A percentile compares a stretch with the other conserved stretches of the same genome.
phyloP scores from a whole-genome alignment of 2,113 vertebrate species.

The Orycteropus afer region DNA sequence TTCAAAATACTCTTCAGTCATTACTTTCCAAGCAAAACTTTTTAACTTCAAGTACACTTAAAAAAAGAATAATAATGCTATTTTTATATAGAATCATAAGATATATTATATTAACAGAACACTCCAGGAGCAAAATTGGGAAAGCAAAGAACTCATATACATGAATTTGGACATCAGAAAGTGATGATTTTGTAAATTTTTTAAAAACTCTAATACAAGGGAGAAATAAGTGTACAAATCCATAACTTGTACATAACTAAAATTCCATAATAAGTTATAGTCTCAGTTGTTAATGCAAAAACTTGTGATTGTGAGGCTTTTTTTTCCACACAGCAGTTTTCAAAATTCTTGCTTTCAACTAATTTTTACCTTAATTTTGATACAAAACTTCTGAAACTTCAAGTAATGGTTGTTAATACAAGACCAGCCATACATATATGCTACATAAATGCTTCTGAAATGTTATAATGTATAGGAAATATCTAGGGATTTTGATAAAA shows the following conservation, averaged over 20 bases:
- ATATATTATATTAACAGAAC: background rate
- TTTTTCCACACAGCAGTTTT: background rate
- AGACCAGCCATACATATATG: background rate
- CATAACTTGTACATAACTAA: background rate
- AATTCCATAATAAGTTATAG: background rate
- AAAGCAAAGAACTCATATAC: background rate
- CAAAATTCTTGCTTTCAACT: background rate
- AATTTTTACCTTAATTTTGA: background rate
- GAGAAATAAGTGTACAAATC: background rate
- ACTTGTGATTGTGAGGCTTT: background rate
- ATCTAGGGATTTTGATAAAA: background rate
- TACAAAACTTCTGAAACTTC: background rate
- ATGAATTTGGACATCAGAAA: background rate
- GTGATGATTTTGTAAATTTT: background rate
- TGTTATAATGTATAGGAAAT: background rate
- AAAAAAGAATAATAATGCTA: background rate
- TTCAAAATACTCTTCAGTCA: constrained; percentile 49
- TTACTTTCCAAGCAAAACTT: constrained; percentile 12
- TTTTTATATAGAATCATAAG: background rate
- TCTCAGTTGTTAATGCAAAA: background rate
- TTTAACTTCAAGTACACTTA: background rate
- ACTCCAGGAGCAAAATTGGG: background rate
- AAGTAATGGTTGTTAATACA: background rate
- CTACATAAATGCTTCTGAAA: background rate
- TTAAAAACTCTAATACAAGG: background rate